Evolutionary conservation across 1,140 invertebrate genomes (phyloP).

Genomic region (Plutomurus gul): DNA sequence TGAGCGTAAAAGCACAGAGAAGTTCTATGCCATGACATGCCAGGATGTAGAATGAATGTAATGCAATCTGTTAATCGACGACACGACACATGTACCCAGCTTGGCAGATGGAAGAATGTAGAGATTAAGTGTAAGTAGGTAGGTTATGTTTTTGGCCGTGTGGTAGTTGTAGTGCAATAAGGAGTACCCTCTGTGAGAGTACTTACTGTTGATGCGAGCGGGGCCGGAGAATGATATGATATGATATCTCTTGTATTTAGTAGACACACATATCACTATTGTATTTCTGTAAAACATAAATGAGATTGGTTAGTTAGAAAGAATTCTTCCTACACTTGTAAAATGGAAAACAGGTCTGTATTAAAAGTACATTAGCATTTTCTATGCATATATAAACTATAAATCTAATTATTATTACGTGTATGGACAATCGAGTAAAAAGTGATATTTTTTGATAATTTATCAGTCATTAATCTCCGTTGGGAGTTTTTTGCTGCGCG

Average conservation of each 20-base stretch:
- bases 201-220: no score
- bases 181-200: no score
- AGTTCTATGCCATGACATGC: neutral
- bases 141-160: no score
- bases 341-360: slow-evolving; percentile 40
- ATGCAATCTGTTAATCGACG: slow-evolving; percentile 12
- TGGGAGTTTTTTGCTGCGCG: slow-evolving; percentile 42
- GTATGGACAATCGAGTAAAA: slow-evolving; percentile 49
- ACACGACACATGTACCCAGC: neutral
- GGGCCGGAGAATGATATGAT: no score
- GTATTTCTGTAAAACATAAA: no score
- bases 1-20: neutral
- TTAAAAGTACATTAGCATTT: slow-evolving; percentile 53
- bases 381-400: slow-evolving; percentile 55
- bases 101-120: neutral
- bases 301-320: no score
- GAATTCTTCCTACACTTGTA: no score
- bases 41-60: slow-evolving; percentile 5
- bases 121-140: neutral
- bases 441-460: slow-evolving; percentile 54
- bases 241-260: no score
- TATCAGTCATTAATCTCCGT: slow-evolving; percentile 54
- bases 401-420: slow-evolving; percentile 55
- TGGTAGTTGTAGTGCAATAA: no score
- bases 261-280: no score